Evolutionary conservation across 1,140 invertebrate species (phyloP), one percentile per base, ranked within the genome.

Genomic region (Arctopsyche grandis): DNA sequence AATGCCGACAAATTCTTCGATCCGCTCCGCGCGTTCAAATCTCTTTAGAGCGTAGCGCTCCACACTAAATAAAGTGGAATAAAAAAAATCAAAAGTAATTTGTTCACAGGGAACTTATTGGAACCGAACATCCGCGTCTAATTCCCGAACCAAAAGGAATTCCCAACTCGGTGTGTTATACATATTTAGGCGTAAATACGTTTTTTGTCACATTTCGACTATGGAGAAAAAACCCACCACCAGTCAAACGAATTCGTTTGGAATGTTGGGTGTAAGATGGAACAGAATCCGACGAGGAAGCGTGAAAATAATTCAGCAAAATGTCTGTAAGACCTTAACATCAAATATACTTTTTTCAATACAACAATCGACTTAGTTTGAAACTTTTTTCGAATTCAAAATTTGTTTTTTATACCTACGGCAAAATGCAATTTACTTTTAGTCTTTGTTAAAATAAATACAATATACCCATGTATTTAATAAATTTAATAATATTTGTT

Each of bases 1-100:
- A 78, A 82, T 79, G 81, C 81, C 81, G 81, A 80, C 81, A 74
- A 78, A 79, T 79, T 82, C 78, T 75, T 80, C 58, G 52, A 75
- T 75, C 77, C 78, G 78, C 56, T 75, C 77, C 75, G 79, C 78
- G 77, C 80, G 78, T 75, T 79, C 24, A 80, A 74, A 71, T 69
- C 74, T 81, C 63, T 78, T 80, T 79, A 71, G 38, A 75, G 22
- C 63, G 24, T 10, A 5, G 63, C 63, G 21, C 24, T 26, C 63
- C 19, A 24, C 22, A 5, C 14, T 66, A 26, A 66, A 29, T 21
- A 60, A 66, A 26, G 63, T 19, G 24, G n/a, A 66, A 66, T 38
- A 38, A 76, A 76, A 76, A 76, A 63, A 76, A 24, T 74, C 29
- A 77, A 79, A 79, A 44, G 80, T 81, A 81, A 81, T 81, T 76